Base-by-base conservation (phyloP, 2,797 vertebrate species). In the Mallotus villosus region DNA sequence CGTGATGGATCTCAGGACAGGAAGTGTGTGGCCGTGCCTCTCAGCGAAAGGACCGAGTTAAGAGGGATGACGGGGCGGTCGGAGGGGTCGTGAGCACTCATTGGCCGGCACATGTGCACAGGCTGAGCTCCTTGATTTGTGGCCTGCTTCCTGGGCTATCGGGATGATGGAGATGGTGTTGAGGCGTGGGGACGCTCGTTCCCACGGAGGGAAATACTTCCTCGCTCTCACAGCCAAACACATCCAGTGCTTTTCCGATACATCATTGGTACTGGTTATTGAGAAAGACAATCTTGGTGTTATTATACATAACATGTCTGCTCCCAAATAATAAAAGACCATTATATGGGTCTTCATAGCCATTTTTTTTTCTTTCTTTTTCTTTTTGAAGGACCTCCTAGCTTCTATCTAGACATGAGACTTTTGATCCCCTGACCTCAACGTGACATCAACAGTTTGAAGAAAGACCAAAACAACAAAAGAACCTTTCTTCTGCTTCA, bases 111-210 rank as follows among this genome's bases (percentile, higher is more conserved):
- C 11, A 2, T 66, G 14, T 21, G 16, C 41, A 19, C 41, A 51
- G 27, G n/a, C 25, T 51, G 22, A 14, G 24, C 14, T 17, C 14
- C 19, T 25, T 66, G 64, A 66, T 53, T 51, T 25, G 37, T 66
- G 64, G 53, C 64, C 64, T 66, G 46, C 64, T 51, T 53, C 17
- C 46, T 53, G 5, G 9, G 32, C 62, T 41, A 22, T 63, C 32
- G 49, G 24, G 64, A 66, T 66, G 64, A 66, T 66, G 64, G 64
- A 27, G 64, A 49, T 53, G 2, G 2, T 25, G 64, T 49, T 49
- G 41, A 66, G 64, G 24, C 11, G 22, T 24, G 21, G 14, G 22
- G 4, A 9, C 21, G 34, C 21, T 17, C 1, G 41, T 65, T 65
- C 41, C n/a, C 62, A 63, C 62, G 17, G 29, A 63, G 29, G 29